Conservation (phyloP, 35 echinoderm and acorn worm species). For the Patiria miniata region DNA sequence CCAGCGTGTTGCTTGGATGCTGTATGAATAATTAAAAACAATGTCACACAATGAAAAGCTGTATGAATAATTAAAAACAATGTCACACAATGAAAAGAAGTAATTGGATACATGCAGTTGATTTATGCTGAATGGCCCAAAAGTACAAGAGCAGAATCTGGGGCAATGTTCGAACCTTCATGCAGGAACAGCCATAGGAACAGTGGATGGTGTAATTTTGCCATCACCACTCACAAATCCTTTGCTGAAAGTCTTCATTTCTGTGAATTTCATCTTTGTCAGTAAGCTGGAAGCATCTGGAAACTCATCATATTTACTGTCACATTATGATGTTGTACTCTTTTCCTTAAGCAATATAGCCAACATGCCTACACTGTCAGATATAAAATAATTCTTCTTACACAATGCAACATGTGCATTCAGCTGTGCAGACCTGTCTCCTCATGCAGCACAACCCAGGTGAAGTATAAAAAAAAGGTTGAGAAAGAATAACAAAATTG, state of each 20-base stretch:
- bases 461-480: slow-evolving; percentile 3
- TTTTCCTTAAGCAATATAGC: not conserved
- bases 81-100: slow-evolving; percentile 24
- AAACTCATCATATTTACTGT: not conserved
- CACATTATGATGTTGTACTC: not conserved
- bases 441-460: slow-evolving; percentile 65
- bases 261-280: slow-evolving; percentile 3
- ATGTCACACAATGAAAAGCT: slow-evolving; percentile 17
- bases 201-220: not conserved
- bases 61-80: slow-evolving; percentile 44
- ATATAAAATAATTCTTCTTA: slow-evolving; percentile 35
- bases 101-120: not conserved
- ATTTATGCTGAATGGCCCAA: not conserved
- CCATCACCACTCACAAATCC: not conserved
- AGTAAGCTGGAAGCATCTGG: not conserved
- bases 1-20: slow-evolving; percentile 62
- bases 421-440: slow-evolving; percentile 54
- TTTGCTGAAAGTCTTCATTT: too few species aligned
- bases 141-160: not conserved
- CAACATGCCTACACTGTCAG: not conserved
- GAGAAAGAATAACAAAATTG: too few species aligned
- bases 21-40: slow-evolving; percentile 53
- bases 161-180: not conserved
- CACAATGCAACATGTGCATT: slow-evolving; percentile 64
- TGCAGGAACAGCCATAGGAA: not conserved